phyloP scores from a whole-genome alignment of 2,888 invertebrate species.

The Spialia ferax region DNA sequence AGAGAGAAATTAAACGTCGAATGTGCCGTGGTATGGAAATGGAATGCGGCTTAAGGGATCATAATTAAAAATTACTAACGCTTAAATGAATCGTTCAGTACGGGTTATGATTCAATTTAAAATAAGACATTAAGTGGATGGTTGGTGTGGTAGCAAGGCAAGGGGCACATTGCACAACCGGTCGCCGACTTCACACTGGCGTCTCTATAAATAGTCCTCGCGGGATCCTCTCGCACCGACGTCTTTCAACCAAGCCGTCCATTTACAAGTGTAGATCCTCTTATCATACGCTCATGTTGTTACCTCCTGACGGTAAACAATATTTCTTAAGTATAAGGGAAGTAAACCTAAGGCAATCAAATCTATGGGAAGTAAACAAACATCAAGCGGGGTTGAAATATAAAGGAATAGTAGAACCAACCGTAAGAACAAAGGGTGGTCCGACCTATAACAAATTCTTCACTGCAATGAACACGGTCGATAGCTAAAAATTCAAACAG shows the following conservation, averaged over 20 bases:
- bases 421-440: conserved; percentile 36
- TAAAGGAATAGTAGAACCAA: no score
- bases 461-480: conserved; percentile 13
- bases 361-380: background rate
- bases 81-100: conserved; percentile 35
- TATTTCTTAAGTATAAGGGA: no score
- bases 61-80: conserved; percentile 39
- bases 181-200: conserved; percentile 48
- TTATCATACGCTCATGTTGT: conserved; percentile 24
- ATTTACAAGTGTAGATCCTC: conserved; percentile 13
- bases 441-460: conserved; percentile 8
- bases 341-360: background rate
- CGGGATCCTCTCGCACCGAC: conserved; percentile 39
- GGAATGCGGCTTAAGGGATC: conserved; percentile 20
- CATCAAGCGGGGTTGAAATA: background rate
- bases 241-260: conserved; percentile 21
- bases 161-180: conserved; percentile 46
- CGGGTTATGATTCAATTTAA: conserved; percentile 39
- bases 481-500: conserved; percentile 31
- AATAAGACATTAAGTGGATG: conserved; percentile 54
- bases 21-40: conserved; percentile 4
- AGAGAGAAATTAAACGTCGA: conserved; percentile 20
- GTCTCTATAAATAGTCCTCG: conserved; percentile 48
- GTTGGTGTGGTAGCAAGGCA: conserved; percentile 31
- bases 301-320: background rate